A percentile compares a stretch with the other conserved stretches of the same genome.
These are phyloP conservation scores for Chrysomela aeneicollis DNA, from an alignment of 2,888 invertebrate genomes.

Conservation along the genomic window DNA sequence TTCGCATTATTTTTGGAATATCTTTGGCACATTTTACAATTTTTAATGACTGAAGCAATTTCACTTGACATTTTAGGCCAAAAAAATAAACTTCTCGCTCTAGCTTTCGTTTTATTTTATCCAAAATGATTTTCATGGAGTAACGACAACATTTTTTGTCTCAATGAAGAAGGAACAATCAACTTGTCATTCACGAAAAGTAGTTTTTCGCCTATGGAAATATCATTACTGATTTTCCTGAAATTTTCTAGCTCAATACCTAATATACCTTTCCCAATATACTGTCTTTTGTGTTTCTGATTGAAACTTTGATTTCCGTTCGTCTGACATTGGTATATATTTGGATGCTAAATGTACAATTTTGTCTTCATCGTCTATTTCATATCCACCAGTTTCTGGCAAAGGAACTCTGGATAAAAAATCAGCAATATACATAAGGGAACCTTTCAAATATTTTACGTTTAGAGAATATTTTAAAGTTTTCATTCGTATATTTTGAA, in stretches of 20 bases:
- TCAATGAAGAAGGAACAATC: too few species aligned
- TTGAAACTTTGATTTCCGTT: slow-evolving; percentile 16
- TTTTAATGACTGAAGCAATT: too few species aligned
- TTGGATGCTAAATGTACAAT: slow-evolving; percentile 7
- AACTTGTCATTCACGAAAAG: too few species aligned
- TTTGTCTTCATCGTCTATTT: slow-evolving; percentile 4
- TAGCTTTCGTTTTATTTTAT: too few species aligned
- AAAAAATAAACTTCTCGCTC: too few species aligned
- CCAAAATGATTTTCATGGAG: too few species aligned
- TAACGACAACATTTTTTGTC: too few species aligned
- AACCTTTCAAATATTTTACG: slow-evolving; percentile 1
- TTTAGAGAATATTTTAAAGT: slow-evolving; percentile 29
- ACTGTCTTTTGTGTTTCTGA: neutral
- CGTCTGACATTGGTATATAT: slow-evolving; percentile 34
- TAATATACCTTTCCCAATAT: neutral
- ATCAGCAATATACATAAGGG: too few species aligned
- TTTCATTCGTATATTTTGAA: slow-evolving; percentile 46
- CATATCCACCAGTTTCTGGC: slow-evolving; percentile 27
- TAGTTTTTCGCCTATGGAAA: neutral
- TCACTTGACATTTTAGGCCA: too few species aligned
- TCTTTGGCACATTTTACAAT: too few species aligned
- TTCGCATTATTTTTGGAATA: too few species aligned
- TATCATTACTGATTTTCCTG: slow-evolving; percentile 7
- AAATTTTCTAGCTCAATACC: slow-evolving; percentile 7
- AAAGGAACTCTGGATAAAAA: neutral